Conservation (phyloP, 2,888 invertebrate genomes). For the Piscicola geometra region DNA sequence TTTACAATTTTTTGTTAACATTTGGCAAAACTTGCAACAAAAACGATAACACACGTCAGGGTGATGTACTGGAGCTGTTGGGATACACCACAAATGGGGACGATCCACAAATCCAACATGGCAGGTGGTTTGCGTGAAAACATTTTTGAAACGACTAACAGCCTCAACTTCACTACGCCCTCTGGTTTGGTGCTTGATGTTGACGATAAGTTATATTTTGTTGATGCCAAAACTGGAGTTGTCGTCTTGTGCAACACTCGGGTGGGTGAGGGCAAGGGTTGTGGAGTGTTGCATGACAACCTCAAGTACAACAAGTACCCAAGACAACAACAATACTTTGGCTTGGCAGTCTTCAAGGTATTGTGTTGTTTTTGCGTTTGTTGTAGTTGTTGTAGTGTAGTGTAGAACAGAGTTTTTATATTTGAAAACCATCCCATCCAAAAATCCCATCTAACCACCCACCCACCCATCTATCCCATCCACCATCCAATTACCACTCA, state of each 20-base stretch:
- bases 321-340: neutral
- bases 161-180: neutral
- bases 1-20: no score
- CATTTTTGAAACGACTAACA: neutral
- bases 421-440: no score
- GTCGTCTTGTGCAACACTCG: neutral
- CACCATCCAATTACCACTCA: no score
- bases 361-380: no score
- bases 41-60: no score
- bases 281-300: neutral
- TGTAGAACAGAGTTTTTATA: no score
- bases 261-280: neutral
- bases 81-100: neutral
- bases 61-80: constrained; percentile 3
- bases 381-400: no score
- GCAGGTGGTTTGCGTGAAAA: neutral
- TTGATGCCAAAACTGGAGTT: constrained; percentile 10
- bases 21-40: no score
- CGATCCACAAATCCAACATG: neutral
- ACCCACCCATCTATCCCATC: no score
- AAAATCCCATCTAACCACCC: no score
- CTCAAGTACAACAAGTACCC: neutral
- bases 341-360: neutral
- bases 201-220: constrained; percentile 1
- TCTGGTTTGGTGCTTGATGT: neutral